Percentiles rank a stretch among this genome's conserved stretches.
phyloP scores from a whole-genome alignment of 2,113 vertebrate species.

The Saguinus midas region DNA sequence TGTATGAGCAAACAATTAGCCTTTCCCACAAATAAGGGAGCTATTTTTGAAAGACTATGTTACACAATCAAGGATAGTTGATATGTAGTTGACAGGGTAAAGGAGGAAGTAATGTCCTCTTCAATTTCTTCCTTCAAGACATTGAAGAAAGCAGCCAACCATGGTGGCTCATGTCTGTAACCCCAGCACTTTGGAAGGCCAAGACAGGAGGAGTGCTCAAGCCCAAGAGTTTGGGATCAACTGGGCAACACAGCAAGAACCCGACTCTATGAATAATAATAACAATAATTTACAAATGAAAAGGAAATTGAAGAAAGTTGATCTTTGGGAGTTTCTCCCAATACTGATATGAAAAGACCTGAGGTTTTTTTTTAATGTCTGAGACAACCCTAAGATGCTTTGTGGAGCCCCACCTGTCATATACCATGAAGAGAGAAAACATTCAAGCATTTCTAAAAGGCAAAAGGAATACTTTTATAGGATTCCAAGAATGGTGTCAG shows the following conservation, averaged over 20 bases:
- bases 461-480: slow-evolving; percentile 24
- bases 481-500: slow-evolving; percentile 45
- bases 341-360: not conserved
- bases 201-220: no score
- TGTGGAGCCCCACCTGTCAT: not conserved
- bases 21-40: not conserved
- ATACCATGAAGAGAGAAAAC: not conserved
- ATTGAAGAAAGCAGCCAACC: no score
- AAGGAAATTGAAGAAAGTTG: not conserved
- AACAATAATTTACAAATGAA: no score
- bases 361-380: not conserved
- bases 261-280: no score
- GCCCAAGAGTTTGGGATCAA: no score
- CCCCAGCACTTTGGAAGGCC: no score
- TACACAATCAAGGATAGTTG: not conserved
- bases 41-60: not conserved
- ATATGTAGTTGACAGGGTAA: not conserved
- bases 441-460: slow-evolving; percentile 5
- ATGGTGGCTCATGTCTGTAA: no score
- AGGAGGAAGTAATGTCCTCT: not conserved
- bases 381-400: not conserved
- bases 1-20: not conserved
- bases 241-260: no score
- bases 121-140: not conserved
- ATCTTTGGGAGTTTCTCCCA: not conserved